Conservation (phyloP, 1,140 invertebrate species). For the Sycophaga agraensis region DNA sequence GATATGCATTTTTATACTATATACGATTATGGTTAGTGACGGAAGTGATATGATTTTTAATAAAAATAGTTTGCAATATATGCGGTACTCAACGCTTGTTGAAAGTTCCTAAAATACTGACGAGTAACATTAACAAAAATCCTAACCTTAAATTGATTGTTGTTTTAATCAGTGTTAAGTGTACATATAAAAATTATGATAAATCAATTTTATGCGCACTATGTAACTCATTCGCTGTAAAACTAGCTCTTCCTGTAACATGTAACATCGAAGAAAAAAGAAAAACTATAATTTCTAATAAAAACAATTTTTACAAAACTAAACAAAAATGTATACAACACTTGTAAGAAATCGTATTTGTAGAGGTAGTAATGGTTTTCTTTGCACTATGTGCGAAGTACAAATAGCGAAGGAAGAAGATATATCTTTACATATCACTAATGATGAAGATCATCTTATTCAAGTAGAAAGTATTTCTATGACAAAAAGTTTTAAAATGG, state of each 20-base stretch:
- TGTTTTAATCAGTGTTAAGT: neutral
- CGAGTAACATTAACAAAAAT: neutral
- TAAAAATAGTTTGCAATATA: neutral
- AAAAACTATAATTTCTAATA: neutral
- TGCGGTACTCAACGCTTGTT: neutral
- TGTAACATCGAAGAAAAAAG: slow-evolving; percentile 3
- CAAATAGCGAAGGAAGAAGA: neutral
- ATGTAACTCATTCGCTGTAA: neutral
- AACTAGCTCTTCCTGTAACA: slow-evolving; percentile 2
- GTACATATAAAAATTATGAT: neutral
- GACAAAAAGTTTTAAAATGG: neutral
- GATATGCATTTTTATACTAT: slow-evolving; percentile 5
- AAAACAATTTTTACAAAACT: neutral
- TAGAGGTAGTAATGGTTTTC: neutral
- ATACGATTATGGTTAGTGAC: neutral
- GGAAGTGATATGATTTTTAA: neutral
- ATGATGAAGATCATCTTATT: slow-evolving; percentile 2
- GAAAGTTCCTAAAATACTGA: neutral
- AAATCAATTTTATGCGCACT: neutral
- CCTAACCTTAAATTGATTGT: neutral
- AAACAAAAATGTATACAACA: slow-evolving; percentile 1
- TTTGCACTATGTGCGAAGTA: slow-evolving; percentile 3
- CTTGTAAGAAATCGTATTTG: slow-evolving; percentile 17
- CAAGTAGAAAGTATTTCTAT: neutral
- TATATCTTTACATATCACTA: neutral